These are phyloP conservation scores for Palythoa caribaeorum DNA, from an alignment of 92 coral and sea anemone species.

Conservation along the genomic window DNA sequence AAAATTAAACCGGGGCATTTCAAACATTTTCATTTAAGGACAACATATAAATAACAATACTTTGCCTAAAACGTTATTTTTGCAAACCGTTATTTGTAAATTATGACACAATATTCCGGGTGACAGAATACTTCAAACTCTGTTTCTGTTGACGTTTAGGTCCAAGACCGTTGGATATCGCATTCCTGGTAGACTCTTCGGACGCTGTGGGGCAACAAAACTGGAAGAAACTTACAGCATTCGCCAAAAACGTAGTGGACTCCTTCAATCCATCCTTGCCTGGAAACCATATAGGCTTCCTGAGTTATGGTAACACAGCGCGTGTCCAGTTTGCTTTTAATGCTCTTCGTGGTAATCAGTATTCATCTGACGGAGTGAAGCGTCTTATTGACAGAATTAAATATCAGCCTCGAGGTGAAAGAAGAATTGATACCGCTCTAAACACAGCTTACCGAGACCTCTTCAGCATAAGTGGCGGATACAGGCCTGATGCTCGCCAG, in stretches of 20 bases:
- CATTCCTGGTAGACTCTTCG: conserved; percentile 37
- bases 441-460: conserved; percentile 49
- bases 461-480: conserved; percentile 58
- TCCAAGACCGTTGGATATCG: too few relatives aligned
- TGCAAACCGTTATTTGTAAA: too few relatives aligned
- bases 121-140: too few relatives aligned
- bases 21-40: too few relatives aligned
- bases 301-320: conserved; percentile 53
- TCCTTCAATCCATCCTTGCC: conserved; percentile 73
- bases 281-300: conserved; percentile 72
- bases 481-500: conserved; percentile 64
- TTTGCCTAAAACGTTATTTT: too few relatives aligned
- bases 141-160: too few relatives aligned
- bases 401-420: conserved; percentile 54
- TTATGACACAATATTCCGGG: too few relatives aligned
- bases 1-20: too few relatives aligned
- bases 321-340: not conserved
- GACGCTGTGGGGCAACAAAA: conserved; percentile 47
- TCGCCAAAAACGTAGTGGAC: conserved; percentile 58
- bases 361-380: conserved; percentile 44
- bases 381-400: conserved; percentile 53
- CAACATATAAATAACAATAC: too few relatives aligned
- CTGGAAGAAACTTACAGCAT: conserved; percentile 75
- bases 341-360: conserved; percentile 53
- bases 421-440: conserved; percentile 76